These are phyloP conservation scores for Struthio camelus DNA, from an alignment of 2,113 vertebrate genomes.

Conservation along the genomic window DNA sequence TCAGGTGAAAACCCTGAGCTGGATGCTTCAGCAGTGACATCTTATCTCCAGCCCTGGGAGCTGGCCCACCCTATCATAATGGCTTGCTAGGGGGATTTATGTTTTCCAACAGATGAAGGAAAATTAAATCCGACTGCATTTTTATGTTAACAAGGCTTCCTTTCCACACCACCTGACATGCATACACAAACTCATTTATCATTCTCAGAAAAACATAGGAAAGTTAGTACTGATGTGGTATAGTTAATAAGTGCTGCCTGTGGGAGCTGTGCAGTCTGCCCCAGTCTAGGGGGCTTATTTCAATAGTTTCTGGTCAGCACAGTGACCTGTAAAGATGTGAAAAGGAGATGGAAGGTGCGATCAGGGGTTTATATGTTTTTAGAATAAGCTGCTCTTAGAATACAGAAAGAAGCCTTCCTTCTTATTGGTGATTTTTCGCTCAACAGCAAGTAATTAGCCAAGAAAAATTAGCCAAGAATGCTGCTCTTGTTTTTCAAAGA, in stretches of 20 bases:
- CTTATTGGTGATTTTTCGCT: not conserved
- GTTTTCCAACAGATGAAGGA: not conserved
- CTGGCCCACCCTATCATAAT: not conserved
- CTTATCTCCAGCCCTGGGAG: not conserved
- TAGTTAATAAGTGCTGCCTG: fast-evolving
- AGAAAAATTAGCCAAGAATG: too few relatives aligned
- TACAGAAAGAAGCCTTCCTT: not conserved
- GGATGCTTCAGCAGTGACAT: not conserved
- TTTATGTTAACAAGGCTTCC: not conserved
- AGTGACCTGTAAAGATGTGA: not conserved
- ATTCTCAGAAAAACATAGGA: not conserved
- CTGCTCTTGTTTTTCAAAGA: not conserved
- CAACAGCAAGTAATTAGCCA: not conserved
- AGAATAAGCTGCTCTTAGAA: not conserved
- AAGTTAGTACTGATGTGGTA: not conserved
- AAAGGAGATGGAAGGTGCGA: not conserved
- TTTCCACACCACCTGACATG: not conserved
- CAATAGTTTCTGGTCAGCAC: not conserved
- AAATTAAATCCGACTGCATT: not conserved
- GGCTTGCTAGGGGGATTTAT: not conserved
- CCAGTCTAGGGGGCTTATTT: not conserved
- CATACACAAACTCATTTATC: not conserved
- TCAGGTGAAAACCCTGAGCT: not conserved
- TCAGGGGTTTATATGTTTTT: not conserved
- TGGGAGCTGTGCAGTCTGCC: not conserved